These are phyloP conservation scores for Pomatostomus ruficeps DNA, from an alignment of 2,113 vertebrate genomes.

Conservation along the genomic window DNA sequence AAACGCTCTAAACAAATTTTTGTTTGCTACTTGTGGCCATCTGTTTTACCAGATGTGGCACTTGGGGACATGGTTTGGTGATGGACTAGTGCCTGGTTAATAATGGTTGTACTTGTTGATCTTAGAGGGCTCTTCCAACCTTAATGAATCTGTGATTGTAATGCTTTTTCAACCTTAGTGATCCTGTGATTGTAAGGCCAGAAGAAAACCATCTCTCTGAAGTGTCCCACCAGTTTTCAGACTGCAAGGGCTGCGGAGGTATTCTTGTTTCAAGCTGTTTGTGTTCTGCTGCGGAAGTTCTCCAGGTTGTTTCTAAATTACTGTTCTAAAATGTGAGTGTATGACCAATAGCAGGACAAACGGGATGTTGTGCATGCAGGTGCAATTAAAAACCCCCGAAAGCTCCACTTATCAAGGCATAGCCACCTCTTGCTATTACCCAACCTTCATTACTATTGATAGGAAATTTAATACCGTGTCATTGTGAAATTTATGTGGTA, in stretches of 20 bases:
- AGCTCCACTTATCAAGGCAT: not conserved
- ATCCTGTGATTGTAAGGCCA: not conserved
- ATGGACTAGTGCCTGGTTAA: not conserved
- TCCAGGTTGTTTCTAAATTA: not conserved
- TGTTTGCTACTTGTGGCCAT: not conserved
- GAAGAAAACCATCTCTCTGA: not conserved
- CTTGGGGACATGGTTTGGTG: not conserved
- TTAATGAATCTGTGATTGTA: not conserved
- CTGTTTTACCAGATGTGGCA: not conserved
- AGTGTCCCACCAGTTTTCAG: not conserved
- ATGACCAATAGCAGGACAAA: fast-evolving
- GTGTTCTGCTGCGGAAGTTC: not conserved
- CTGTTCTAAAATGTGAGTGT: fast-evolving
- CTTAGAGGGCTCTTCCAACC: not conserved
- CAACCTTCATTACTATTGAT: fast-evolving
- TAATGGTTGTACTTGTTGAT: not conserved
- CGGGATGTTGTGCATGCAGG: fast-evolving
- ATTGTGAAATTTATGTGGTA: fast-evolving
- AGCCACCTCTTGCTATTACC: not conserved
- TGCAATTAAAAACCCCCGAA: not conserved
- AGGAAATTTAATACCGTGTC: fast-evolving
- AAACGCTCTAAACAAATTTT: too few species aligned
- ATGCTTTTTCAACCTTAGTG: not conserved
- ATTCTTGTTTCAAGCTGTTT: not conserved
- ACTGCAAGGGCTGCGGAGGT: not conserved